phyloP scores from a whole-genome alignment of 2,797 vertebrate genomes.

The Cossypha dichroa region DNA sequence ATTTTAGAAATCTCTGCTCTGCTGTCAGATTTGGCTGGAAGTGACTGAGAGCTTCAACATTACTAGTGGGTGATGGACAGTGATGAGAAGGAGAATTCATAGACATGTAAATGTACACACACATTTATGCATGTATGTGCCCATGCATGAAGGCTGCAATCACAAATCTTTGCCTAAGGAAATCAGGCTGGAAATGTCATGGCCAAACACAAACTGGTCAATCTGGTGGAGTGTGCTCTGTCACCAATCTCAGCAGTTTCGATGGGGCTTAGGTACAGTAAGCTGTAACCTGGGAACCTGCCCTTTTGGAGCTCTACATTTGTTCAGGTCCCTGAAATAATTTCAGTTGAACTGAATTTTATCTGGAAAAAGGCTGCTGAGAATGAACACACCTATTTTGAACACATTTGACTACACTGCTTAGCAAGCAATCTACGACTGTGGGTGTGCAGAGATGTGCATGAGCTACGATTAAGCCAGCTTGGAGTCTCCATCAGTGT shows the following conservation, averaged over 20 bases:
- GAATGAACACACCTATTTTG: neutral
- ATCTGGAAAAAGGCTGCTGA: neutral
- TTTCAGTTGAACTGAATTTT: neutral
- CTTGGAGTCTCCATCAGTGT: neutral
- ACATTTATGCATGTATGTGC: neutral
- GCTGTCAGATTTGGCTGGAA: neutral
- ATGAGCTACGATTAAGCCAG: neutral
- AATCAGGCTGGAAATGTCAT: neutral
- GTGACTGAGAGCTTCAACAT: neutral
- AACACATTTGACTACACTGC: neutral
- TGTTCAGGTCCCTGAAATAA: neutral
- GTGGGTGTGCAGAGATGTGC: neutral
- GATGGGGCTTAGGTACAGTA: neutral
- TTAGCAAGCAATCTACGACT: fast-evolving
- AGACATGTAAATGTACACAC: neutral
- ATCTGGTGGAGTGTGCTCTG: neutral
- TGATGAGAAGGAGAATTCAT: neutral
- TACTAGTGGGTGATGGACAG: neutral
- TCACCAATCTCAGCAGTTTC: neutral
- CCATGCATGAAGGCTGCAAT: neutral
- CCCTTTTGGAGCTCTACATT: neutral
- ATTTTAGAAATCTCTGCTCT: neutral
- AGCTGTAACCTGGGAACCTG: neutral
- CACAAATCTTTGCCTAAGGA: neutral
- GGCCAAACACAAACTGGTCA: neutral